phyloP scores from a whole-genome alignment of 2,797 vertebrate species.

The Cyprinella venusta region DNA sequence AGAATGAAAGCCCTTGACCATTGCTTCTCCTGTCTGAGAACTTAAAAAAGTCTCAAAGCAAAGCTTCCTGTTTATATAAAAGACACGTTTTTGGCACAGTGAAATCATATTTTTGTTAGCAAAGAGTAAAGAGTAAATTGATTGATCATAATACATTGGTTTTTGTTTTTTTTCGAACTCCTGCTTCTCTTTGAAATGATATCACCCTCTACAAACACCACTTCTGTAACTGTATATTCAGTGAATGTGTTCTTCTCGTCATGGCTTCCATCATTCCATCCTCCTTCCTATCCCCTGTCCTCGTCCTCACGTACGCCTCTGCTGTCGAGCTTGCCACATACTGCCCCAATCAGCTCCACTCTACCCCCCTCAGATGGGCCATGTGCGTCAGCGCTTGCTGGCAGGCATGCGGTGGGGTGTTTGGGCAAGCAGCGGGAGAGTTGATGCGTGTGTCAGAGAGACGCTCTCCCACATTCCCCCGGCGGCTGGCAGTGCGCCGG shows the following conservation, averaged over 20 bases:
- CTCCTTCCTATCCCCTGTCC: constrained; percentile 7
- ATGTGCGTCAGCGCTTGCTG: constrained; percentile 32
- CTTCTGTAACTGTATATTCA: background rate
- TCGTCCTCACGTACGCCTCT: constrained; percentile 54
- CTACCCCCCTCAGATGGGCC: constrained; percentile 41
- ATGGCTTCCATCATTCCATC: background rate
- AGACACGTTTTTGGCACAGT: constrained; percentile 7
- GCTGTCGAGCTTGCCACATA: constrained; percentile 62
- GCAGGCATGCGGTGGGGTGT: constrained; percentile 68
- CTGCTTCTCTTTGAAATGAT: constrained; percentile 34
- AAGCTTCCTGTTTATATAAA: constrained; percentile 10
- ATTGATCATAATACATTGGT: background rate
- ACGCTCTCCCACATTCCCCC: constrained; percentile 84
- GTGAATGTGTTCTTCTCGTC: background rate
- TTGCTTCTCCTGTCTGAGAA: constrained; percentile 23
- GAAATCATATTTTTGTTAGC: constrained; percentile 72
- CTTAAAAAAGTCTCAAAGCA: constrained; percentile 30
- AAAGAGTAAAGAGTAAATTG: constrained; percentile 63
- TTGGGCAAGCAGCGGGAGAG: constrained; percentile 78
- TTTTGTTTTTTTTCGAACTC: constrained; percentile 16
- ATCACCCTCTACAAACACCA: constrained; percentile 56
- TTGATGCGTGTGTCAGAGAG: constrained; percentile 89
- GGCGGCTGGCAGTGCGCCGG: constrained; percentile 89
- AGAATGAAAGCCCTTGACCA: constrained; percentile 43
- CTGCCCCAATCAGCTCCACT: constrained; percentile 30